Base-by-base conservation (phyloP, 2,113 vertebrate genomes). In the Pica pica region DNA sequence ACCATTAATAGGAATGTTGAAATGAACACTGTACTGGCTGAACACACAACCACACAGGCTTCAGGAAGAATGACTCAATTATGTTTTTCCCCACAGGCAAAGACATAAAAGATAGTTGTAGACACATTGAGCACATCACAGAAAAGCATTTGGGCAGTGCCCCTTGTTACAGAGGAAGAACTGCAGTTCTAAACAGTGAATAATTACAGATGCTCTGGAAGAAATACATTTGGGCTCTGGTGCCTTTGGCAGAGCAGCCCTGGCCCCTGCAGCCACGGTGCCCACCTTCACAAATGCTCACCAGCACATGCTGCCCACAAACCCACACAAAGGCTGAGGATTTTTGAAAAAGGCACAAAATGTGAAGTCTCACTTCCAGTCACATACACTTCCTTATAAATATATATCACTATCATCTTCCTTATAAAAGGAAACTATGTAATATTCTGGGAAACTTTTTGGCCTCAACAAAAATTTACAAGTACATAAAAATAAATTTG, bases 41-140 rank as follows among this genome's bases (percentile, higher is more conserved):
- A 84, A 89, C 89, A 90, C 78, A 52, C 57, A 86, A 75, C 52
- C 90, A 88, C 22, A 1, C 56, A 87, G 81, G 91, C 76, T 90
- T 56, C 65, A 93, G 94, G 83, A 97, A 95, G 85, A 97, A 97
- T 93, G 94, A 96, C 91, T 97, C 92, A 90, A 97, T 97, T 97
- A 92, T 86, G 93, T 94, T 94, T 90, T 93, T 94, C 96, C 94
- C 95, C 94, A 91, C 10, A 87, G 96, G 95, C 95, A 97, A 96
- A 97, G 95, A 77, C 95, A 96, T n/a, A 90, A 94, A 93, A 94
- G 74, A 94, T 83, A 89, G 94, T 44, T 94, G 93, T 87, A 95
- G 96, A 94, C 82, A 96, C 93, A 97, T 27, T 79, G 95, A 97
- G 84, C 55, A 41, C 75, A 84, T 47, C 49, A 86, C 91, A 90